Evolutionary conservation across 2,797 vertebrate genomes (phyloP).

Genomic region (Apogon talboti): DNA sequence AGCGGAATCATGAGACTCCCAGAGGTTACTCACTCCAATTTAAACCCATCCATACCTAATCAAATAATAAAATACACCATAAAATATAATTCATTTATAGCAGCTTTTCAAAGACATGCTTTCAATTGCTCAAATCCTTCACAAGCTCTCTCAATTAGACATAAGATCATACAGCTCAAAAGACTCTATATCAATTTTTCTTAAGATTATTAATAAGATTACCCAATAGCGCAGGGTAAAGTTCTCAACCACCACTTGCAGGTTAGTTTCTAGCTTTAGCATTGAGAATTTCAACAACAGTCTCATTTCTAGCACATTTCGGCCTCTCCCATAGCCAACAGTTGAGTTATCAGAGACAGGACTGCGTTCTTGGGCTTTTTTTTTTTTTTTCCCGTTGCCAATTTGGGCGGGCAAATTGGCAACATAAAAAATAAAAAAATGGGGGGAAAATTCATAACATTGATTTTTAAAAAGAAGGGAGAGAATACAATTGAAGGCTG

Average conservation of each 20-base stretch:
- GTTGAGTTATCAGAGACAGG: background rate
- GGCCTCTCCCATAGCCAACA: background rate
- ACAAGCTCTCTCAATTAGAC: background rate
- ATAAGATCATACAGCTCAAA: slow-evolving; percentile 7
- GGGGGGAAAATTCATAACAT: slow-evolving; percentile 25
- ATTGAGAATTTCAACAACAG: no score
- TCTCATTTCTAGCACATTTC: no score
- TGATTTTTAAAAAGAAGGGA: slow-evolving; percentile 17
- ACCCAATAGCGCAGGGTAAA: background rate
- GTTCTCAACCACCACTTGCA: background rate
- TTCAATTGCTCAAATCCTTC: slow-evolving; percentile 6
- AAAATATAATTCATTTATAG: background rate
- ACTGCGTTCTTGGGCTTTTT: background rate
- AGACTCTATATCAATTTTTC: background rate
- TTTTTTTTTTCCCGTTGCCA: background rate
- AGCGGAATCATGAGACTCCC: no score
- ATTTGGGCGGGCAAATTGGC: slow-evolving; percentile 18
- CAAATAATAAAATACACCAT: no score
- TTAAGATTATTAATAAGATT: no score
- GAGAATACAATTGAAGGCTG: slow-evolving; percentile 18
- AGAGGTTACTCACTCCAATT: no score
- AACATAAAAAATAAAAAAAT: slow-evolving; percentile 5
- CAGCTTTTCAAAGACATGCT: background rate
- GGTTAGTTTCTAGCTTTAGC: no score
- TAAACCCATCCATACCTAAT: no score